A percentile compares a stretch with the other conserved stretches of the same genome.
Evolutionary conservation across 2,797 vertebrate species (phyloP).

Genomic region (Manis crassicaudata): DNA sequence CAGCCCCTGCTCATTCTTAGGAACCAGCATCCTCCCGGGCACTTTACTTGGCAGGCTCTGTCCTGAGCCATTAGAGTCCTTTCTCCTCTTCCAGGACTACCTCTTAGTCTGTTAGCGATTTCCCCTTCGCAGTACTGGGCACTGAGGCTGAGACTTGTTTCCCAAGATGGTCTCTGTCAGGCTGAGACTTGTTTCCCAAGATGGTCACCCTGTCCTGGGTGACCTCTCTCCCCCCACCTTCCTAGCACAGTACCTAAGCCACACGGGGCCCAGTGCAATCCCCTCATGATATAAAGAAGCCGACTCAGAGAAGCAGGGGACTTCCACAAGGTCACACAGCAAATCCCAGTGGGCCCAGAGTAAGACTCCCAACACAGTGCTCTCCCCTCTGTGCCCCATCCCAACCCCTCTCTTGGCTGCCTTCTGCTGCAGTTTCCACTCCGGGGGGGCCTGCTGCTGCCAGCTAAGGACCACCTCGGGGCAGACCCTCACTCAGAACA

Average conservation of each 20-base stretch:
- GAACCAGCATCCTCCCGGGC: neutral
- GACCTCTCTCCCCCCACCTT: neutral
- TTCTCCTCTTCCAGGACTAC: neutral
- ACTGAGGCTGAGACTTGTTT: neutral
- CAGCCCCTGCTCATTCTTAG: neutral
- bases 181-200: neutral
- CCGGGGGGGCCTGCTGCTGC: no score
- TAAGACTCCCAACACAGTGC: neutral
- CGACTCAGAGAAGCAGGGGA: neutral
- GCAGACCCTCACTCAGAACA: neutral
- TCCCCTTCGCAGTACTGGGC: slow-evolving; percentile 34
- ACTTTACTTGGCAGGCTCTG: neutral
- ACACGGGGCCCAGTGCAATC: neutral
- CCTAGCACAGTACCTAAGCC: neutral
- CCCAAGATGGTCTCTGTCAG: neutral
- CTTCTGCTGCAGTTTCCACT: neutral
- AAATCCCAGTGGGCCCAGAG: neutral
- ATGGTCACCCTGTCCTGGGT: accelerated
- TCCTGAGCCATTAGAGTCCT: slow-evolving; percentile 30
- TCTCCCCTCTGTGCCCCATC: no score
- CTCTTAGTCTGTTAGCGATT: neutral
- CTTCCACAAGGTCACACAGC: neutral
- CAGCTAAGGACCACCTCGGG: neutral
- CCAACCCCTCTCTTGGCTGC: neutral
- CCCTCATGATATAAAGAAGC: neutral